A percentile compares a stretch with the other conserved stretches of the same genome.
Conservation (phyloP, 2,888 invertebrate species). For the Scaptodrosophila latifasciaeformis region DNA sequence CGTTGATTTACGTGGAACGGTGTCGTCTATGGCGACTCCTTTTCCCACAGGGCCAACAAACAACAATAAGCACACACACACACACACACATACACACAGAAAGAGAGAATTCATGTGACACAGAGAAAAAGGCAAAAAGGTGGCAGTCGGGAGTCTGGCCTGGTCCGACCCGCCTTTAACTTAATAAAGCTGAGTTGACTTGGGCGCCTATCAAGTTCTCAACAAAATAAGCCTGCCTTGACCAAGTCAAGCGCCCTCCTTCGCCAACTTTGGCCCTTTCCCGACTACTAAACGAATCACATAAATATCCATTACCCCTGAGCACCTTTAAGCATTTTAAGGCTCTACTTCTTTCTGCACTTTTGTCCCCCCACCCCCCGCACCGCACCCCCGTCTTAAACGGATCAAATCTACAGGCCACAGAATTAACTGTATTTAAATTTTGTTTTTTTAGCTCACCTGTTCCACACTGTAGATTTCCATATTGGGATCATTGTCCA, state of each 20-base stretch:
- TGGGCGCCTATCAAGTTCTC: conserved; percentile 1
- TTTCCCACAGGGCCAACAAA: conserved; percentile 54
- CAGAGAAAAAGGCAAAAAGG: conserved; percentile 17
- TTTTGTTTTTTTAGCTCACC: conserved; percentile 70
- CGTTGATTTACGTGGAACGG: conserved; percentile 51
- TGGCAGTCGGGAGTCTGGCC: conserved; percentile 3
- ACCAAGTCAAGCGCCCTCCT: no score
- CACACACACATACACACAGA: no score
- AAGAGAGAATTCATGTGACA: no score
- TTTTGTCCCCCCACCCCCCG: background rate
- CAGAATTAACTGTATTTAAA: background rate
- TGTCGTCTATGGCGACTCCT: conserved; percentile 15
- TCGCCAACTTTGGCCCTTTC: conserved; percentile 15
- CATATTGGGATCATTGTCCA: conserved; percentile 75
- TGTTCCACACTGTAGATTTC: conserved; percentile 75
- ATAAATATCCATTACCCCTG: conserved; percentile 49
- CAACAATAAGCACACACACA: conserved; percentile 59
- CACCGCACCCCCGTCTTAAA: no score
- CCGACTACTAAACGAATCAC: conserved; percentile 42
- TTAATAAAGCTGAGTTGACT: conserved; percentile 28
- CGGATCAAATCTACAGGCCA: no score
- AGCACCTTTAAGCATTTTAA: no score
- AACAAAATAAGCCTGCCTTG: background rate
- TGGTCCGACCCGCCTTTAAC: conserved; percentile 19
- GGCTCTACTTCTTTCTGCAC: background rate